A percentile compares a stretch with the other conserved stretches of the same genome.
phyloP scores from a whole-genome alignment of 2,888 invertebrate genomes.

The Drosophila nr. medialis region DNA sequence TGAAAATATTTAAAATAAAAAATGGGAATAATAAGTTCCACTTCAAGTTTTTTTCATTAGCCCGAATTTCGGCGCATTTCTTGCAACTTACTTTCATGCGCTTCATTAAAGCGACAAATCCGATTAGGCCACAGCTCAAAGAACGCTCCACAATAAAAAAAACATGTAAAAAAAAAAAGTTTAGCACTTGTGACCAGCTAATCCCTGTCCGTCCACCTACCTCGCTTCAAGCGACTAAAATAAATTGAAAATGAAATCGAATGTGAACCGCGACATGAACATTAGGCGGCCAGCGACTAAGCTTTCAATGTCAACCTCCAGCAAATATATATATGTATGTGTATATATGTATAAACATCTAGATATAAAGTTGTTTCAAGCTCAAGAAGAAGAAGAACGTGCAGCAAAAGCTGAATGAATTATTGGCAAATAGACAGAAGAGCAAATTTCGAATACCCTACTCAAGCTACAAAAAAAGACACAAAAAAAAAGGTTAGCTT shows the following conservation, averaged over 20 bases:
- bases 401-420: slow-evolving; percentile 31
- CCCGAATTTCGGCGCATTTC: slow-evolving; percentile 74
- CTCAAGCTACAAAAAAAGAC: slow-evolving; percentile 27
- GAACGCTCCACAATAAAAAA: slow-evolving; percentile 1
- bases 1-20: slow-evolving; percentile 7
- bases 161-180: background rate
- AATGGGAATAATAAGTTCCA: slow-evolving; percentile 24
- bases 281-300: slow-evolving; percentile 81
- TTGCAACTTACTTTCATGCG: slow-evolving; percentile 72
- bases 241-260: slow-evolving; percentile 78
- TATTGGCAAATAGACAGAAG: slow-evolving; percentile 58
- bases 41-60: slow-evolving; percentile 70
- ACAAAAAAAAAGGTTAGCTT: slow-evolving; percentile 8
- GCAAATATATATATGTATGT: slow-evolving; percentile 1
- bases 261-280: slow-evolving; percentile 79
- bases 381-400: slow-evolving; percentile 2
- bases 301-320: slow-evolving; percentile 72
- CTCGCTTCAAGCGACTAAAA: slow-evolving; percentile 39
- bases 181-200: slow-evolving; percentile 6
- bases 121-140: slow-evolving; percentile 58
- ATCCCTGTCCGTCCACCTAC: background rate
- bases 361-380: slow-evolving; percentile 35
- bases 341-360: background rate
- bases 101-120: slow-evolving; percentile 80
- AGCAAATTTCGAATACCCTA: slow-evolving; percentile 41